Percentiles rank a stretch among this genome's conserved stretches.
phyloP scores from a whole-genome alignment of 2,797 vertebrate genomes.

The Scomberomorus guttatus region DNA sequence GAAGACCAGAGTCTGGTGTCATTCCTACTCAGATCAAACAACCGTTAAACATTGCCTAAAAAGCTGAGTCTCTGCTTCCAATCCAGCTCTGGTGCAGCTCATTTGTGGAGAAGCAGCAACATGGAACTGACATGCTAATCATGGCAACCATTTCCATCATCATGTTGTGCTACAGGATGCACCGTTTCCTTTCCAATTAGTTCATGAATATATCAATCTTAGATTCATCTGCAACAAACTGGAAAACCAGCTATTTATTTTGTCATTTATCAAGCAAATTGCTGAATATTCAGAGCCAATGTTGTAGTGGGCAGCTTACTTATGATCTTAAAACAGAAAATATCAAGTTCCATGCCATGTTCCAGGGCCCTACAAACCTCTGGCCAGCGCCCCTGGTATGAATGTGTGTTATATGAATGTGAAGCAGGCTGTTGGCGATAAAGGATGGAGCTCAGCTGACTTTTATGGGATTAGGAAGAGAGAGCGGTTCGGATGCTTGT shows the following conservation, averaged over 20 bases:
- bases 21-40: background rate
- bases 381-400: background rate
- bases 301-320: background rate
- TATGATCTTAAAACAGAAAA: background rate
- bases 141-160: background rate
- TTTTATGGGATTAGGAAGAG: constrained; percentile 40
- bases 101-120: too few species aligned
- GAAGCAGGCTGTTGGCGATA: constrained; percentile 6
- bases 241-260: background rate
- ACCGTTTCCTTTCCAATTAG: background rate
- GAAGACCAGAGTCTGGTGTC: background rate
- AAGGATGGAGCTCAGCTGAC: constrained; percentile 15
- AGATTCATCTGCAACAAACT: background rate
- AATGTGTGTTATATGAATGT: constrained; percentile 16
- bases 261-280: background rate
- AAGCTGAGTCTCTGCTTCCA: background rate
- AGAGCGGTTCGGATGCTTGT: constrained; percentile 29
- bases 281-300: background rate
- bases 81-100: background rate
- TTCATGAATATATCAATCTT: background rate
- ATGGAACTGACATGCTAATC: background rate
- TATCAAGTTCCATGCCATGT: constrained; percentile 4
- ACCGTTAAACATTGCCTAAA: background rate
- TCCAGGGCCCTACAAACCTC: background rate
- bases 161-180: background rate